Conservation (phyloP, 1,140 invertebrate species). For the Drosophila novamexicana region DNA sequence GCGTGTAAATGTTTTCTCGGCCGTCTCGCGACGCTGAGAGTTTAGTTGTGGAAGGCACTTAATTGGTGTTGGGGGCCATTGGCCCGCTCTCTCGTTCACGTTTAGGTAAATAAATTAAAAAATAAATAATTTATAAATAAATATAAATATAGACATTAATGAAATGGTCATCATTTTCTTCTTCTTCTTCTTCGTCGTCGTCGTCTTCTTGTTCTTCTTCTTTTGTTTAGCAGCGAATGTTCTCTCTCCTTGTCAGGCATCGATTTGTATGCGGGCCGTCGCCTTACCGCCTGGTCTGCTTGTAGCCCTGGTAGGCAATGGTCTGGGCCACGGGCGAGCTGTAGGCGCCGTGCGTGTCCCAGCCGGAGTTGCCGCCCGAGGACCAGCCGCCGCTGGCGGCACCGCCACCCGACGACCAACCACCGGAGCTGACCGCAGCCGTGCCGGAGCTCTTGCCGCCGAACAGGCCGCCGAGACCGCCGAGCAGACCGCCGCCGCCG, state of each 20-base stretch:
- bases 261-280: conserved; percentile 18
- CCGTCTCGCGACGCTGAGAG: conserved; percentile 45
- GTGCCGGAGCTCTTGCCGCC: conserved; percentile 77
- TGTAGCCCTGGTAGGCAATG: conserved; percentile 85
- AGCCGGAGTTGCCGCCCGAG: conserved; percentile 73
- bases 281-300: conserved; percentile 77
- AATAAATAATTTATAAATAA: conserved; percentile 83
- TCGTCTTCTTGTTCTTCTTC: neutral
- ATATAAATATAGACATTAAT: conserved; percentile 79
- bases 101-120: conserved; percentile 83
- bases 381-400: conserved; percentile 68
- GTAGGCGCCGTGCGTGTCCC: conserved; percentile 84
- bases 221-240: conserved; percentile 62
- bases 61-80: conserved; percentile 36
- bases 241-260: conserved; percentile 62
- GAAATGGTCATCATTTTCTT: conserved; percentile 66
- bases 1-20: conserved; percentile 43
- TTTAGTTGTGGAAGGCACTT: conserved; percentile 73
- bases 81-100: conserved; percentile 70
- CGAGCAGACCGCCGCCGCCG: conserved; percentile 72
- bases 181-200: neutral
- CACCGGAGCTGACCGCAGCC: conserved; percentile 62
- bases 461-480: conserved; percentile 76
- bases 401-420: conserved; percentile 80
- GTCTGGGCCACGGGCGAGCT: conserved; percentile 84